Conservation (phyloP, 2,113 vertebrate genomes). For the Nothobranchius kuhntae region DNA sequence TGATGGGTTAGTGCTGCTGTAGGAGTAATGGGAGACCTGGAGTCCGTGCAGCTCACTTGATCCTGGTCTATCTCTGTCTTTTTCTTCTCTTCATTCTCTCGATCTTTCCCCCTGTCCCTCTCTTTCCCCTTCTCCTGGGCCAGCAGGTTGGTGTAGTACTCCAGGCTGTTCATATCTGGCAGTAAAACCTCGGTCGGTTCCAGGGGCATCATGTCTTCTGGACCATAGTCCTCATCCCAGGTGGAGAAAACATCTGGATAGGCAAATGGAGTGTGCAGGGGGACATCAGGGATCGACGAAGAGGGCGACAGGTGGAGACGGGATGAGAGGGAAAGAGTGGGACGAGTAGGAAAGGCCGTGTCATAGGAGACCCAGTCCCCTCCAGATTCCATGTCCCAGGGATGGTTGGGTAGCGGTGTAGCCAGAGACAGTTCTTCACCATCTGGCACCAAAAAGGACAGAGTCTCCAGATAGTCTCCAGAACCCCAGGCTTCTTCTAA, state of each 20-base stretch:
- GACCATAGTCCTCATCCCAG: constrained; percentile 73
- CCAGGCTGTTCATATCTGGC: constrained; percentile 83
- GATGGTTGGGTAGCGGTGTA: constrained; percentile 71
- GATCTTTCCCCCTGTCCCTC: constrained; percentile 5
- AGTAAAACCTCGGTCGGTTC: constrained; percentile 81
- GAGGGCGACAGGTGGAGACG: constrained; percentile 62
- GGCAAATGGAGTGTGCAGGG: constrained; percentile 24
- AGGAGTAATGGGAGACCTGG: constrained; percentile 42
- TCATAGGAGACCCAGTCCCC: constrained; percentile 67
- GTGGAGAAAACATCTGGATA: constrained; percentile 50
- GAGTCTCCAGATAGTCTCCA: constrained; percentile 85
- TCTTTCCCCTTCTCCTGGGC: constrained; percentile 59
- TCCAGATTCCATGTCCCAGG: constrained; percentile 68
- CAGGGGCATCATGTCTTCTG: constrained; percentile 76
- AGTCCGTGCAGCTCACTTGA: neutral
- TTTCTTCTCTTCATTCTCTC: neutral
- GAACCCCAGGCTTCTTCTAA: constrained; percentile 84
- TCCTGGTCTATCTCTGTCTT: neutral
- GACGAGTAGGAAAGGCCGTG: constrained; percentile 66
- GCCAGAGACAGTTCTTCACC: constrained; percentile 70
- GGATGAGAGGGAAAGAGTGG: constrained; percentile 63
- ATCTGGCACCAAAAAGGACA: constrained; percentile 77
- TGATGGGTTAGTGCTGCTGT: constrained; percentile 35
- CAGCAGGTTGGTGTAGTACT: constrained; percentile 80
- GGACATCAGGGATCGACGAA: constrained; percentile 61